Conservation (phyloP, 1,140 invertebrate genomes). For the Anagrus nilaparvatae region DNA sequence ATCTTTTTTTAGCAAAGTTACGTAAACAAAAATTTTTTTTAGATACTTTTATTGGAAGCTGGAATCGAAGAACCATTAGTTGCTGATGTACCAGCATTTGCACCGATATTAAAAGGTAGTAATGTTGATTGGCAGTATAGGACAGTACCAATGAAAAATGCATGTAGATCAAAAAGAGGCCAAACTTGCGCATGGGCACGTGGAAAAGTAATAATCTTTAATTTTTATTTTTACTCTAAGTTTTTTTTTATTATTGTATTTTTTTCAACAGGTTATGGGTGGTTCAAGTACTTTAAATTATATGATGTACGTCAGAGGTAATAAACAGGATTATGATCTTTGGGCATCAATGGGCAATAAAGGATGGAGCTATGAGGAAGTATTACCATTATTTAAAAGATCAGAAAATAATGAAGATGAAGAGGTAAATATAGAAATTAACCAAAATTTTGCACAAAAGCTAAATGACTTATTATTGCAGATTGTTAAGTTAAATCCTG, state of each 20-base stretch:
- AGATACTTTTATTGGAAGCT: constrained; percentile 64
- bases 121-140: constrained; percentile 49
- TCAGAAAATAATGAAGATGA: constrained; percentile 40
- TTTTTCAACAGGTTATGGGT: constrained; percentile 36
- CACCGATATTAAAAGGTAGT: constrained; percentile 43
- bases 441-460: background rate
- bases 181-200: constrained; percentile 29
- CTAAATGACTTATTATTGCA: constrained; percentile 8
- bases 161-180: constrained; percentile 34
- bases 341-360: constrained; percentile 55
- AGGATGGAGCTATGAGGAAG: constrained; percentile 55
- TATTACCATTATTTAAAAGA: constrained; percentile 50
- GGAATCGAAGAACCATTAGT: constrained; percentile 61
- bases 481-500: constrained; percentile 31
- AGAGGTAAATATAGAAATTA: constrained; percentile 24
- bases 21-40: constrained; percentile 13
- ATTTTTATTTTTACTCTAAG: no score
- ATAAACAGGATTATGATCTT: constrained; percentile 52
- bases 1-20: no score
- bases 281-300: constrained; percentile 55
- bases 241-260: constrained; percentile 4
- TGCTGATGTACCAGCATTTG: constrained; percentile 52
- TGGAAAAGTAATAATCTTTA: constrained; percentile 25
- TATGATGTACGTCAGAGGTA: constrained; percentile 60
- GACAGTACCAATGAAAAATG: constrained; percentile 41